Base-by-base conservation (phyloP, 2,113 vertebrate species). In the Halcyon malimbica region DNA sequence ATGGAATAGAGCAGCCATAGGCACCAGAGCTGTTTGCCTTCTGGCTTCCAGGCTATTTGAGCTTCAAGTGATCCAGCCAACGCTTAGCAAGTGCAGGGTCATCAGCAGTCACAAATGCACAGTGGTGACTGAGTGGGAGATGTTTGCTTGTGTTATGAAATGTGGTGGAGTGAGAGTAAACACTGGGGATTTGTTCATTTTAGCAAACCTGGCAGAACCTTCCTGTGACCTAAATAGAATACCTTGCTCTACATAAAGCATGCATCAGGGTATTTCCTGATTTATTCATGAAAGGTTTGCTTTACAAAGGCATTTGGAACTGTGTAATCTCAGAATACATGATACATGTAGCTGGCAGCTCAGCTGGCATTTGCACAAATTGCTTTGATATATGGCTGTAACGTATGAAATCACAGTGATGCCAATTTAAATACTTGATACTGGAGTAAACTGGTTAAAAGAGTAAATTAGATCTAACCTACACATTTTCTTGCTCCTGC, bases 281-380 rank as follows among this genome's bases (percentile, higher is more conserved):
- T 98, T 98, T 98, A 98, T 98, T 98, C 98, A 98, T 98, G 98
- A 98, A 98, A 98, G 97, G 96, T 98, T 98, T 98, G 97, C 97
- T 98, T 98, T 98, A 98, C 98, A 98, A 97, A 98, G 97, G 97
- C 97, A 96, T 98, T 96, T 97, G 97, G 97, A 98, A 96, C 98
- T 97, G 93, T 97, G 98, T 97, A 97, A 96, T 98, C 98, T 98
- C 98, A 97, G 97, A 98, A 97, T 98, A 98, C 97, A 98, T 97
- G 98, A 98, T 98, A 98, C 98, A 97, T 96, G 96, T 97, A 97
- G 95, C 96, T 97, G 91, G 94, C 94, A 97, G 89, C 97, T 94
- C 97, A 96, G 97, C 95, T 98, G 97, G 97, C 98, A 97, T 98
- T 98, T 97, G 97, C 97, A 97, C 97, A 98, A 98, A 98, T 98